Evolutionary conservation across 1,140 invertebrate species (phyloP).

Genomic region (Tachypleus tridentatus): DNA sequence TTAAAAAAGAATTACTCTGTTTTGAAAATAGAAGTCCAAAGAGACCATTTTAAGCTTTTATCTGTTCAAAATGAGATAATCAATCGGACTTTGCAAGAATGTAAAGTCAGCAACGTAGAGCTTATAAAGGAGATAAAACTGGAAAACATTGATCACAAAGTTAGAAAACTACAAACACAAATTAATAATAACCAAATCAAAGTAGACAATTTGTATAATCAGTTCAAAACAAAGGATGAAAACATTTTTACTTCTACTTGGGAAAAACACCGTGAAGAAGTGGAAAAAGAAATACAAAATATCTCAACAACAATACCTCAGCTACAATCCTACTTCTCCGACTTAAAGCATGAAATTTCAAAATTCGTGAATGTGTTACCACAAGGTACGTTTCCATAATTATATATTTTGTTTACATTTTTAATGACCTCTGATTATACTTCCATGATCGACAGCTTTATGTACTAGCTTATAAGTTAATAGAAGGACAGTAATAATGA

Average conservation of each 20-base stretch:
- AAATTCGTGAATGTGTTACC: too few relatives aligned
- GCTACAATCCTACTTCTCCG: too few relatives aligned
- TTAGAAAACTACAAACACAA: not conserved
- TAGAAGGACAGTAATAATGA: too few relatives aligned
- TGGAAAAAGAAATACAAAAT: too few relatives aligned
- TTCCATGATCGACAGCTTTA: too few relatives aligned
- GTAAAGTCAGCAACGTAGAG: not conserved
- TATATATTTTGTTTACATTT: too few relatives aligned
- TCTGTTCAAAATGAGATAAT: not conserved
- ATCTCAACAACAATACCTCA: too few relatives aligned
- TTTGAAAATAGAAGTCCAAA: constrained; percentile 1
- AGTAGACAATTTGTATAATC: not conserved
- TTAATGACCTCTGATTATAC: too few relatives aligned
- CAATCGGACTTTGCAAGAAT: not conserved
- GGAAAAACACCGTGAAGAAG: too few relatives aligned
- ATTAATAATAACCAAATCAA: not conserved
- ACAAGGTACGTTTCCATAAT: too few relatives aligned
- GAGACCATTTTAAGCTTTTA: constrained; percentile 3
- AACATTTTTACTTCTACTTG: not conserved
- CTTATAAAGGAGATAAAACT: not conserved
- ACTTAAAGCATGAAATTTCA: too few relatives aligned
- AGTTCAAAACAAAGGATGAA: constrained; percentile 7
- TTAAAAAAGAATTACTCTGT: constrained; percentile 7
- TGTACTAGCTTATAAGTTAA: too few relatives aligned
- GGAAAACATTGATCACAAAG: not conserved